Percentiles rank a stretch among this genome's conserved stretches.
Conservation (phyloP, 2,888 invertebrate genomes). For the Tenthredo notha region DNA sequence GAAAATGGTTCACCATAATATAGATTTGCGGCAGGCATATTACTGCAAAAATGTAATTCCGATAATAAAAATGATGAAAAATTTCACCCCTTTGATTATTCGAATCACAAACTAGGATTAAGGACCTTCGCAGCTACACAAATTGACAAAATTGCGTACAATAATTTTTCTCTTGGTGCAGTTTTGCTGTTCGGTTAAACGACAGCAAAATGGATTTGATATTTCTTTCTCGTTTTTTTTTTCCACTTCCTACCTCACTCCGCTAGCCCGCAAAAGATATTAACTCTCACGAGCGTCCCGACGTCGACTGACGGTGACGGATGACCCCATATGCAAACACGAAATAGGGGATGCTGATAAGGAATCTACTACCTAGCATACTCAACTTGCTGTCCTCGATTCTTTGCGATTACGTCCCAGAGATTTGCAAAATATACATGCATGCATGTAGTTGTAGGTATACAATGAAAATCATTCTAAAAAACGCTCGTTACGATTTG, state of each 20-base stretch:
- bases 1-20: background rate
- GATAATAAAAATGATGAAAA: background rate
- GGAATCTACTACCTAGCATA: constrained; percentile 39
- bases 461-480: background rate
- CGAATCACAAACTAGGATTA: background rate
- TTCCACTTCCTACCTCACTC: background rate
- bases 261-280: constrained; percentile 41
- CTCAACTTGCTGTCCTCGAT: constrained; percentile 18
- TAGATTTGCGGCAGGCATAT: background rate
- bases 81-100: background rate
- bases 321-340: constrained; percentile 49
- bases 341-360: constrained; percentile 46
- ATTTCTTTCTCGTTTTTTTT: background rate
- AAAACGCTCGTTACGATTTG: constrained; percentile 27
- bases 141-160: background rate
- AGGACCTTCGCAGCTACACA: background rate
- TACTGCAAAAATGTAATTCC: background rate
- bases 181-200: background rate
- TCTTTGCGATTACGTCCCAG: background rate
- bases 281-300: constrained; percentile 38
- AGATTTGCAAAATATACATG: background rate
- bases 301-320: constrained; percentile 47
- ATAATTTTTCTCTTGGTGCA: background rate
- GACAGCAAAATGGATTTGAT: background rate
- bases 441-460: background rate